Conservation (phyloP, 2,113 vertebrate species). For the Nesoenas mayeri region DNA sequence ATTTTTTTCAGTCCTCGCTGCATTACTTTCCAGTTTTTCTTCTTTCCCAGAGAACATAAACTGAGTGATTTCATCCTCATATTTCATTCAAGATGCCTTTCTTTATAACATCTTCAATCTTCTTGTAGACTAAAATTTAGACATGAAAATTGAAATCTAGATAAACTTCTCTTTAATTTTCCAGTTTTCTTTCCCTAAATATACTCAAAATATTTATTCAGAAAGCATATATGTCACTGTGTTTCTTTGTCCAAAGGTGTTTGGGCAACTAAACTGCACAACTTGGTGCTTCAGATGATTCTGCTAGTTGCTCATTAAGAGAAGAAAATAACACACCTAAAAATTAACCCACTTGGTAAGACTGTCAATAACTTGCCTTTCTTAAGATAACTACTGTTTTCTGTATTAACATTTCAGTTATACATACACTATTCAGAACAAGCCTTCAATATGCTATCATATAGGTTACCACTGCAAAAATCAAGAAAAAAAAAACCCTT, state of each 20-base stretch:
- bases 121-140: neutral
- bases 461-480: neutral
- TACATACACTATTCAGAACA: neutral
- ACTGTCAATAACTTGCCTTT: neutral
- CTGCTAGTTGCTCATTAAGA: neutral
- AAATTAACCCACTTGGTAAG: neutral
- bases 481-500: neutral
- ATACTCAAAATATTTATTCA: neutral
- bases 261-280: neutral
- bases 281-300: neutral
- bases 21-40: neutral
- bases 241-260: neutral
- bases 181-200: neutral
- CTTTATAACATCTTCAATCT: neutral
- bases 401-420: neutral
- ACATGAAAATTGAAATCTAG: neutral
- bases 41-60: neutral
- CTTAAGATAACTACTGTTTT: neutral
- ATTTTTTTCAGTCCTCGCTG: neutral
- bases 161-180: neutral
- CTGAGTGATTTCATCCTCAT: neutral
- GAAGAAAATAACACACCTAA: neutral
- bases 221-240: neutral
- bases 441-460: neutral
- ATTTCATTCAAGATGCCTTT: neutral